phyloP scores from a whole-genome alignment of 2,113 vertebrate genomes.

The Sorex araneus region DNA sequence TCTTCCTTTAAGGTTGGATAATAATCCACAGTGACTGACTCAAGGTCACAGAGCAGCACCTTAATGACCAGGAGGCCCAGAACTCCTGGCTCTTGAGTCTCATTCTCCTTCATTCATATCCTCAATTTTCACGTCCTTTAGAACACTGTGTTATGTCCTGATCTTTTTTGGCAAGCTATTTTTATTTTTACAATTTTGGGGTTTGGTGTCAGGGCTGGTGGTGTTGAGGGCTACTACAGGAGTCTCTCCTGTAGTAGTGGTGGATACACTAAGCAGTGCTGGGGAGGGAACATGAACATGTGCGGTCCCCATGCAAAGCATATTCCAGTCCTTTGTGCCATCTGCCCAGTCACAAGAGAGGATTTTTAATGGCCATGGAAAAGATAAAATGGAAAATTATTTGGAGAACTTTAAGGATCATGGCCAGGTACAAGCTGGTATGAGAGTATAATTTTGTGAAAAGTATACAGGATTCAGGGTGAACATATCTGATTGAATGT shows the following conservation, averaged over 20 bases:
- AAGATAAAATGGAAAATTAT: not conserved
- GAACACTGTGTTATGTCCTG: not conserved
- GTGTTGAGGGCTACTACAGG: too few species aligned
- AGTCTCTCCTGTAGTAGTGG: too few species aligned
- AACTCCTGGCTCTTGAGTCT: not conserved
- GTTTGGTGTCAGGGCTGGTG: too few species aligned
- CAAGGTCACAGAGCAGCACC: not conserved
- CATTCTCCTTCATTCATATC: not conserved
- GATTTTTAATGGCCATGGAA: conserved; percentile 4
- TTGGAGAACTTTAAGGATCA: not conserved
- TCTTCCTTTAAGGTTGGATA: not conserved
- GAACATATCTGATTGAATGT: not conserved
- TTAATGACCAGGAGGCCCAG: not conserved
- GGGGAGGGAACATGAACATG: too few species aligned
- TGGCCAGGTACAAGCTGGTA: not conserved
- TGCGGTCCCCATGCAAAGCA: too few species aligned
- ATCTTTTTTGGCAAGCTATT: not conserved
- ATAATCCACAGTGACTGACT: conserved; percentile 12
- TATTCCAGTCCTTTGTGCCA: too few species aligned
- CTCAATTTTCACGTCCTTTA: not conserved
- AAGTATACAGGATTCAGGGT: not conserved
- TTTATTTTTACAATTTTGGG: too few species aligned
- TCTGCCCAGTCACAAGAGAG: too few species aligned
- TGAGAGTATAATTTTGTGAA: not conserved
- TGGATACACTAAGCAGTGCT: too few species aligned